Evolutionary conservation across 2,888 invertebrate species (phyloP).

Genomic region (Pseudanteris insignis): DNA sequence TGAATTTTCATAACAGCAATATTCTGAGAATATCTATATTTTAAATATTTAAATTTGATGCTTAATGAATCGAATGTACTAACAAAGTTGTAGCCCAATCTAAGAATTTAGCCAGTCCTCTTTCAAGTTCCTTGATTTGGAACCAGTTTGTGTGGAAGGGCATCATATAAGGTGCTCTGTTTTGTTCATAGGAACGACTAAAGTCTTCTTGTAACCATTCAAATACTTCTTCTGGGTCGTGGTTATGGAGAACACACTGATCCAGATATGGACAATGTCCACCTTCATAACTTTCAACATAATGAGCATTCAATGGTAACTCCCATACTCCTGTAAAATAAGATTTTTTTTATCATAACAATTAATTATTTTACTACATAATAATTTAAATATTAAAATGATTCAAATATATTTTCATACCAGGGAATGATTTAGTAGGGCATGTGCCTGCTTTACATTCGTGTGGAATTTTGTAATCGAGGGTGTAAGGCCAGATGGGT

Average conservation of each 20-base stretch:
- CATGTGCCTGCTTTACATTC: constrained; percentile 94
- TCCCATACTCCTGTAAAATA: constrained; percentile 95
- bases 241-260: constrained; percentile 90
- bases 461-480: constrained; percentile 92
- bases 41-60: too few species aligned
- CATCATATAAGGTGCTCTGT: constrained; percentile 93
- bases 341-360: too few species aligned
- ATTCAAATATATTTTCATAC: too few species aligned
- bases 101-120: constrained; percentile 85
- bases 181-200: constrained; percentile 83
- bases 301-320: constrained; percentile 89
- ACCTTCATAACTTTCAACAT: constrained; percentile 86
- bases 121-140: constrained; percentile 84
- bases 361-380: too few species aligned
- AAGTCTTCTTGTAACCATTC: constrained; percentile 93
- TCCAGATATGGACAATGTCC: constrained; percentile 93
- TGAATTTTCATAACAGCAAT: too few species aligned
- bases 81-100: constrained; percentile 80
- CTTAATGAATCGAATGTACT: too few species aligned
- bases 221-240: constrained; percentile 80
- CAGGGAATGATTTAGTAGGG: constrained; percentile 87
- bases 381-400: too few species aligned
- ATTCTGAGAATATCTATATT: too few species aligned
- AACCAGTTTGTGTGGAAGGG: constrained; percentile 98
- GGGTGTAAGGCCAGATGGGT: constrained; percentile 93